Base-by-base conservation (phyloP, 1,140 invertebrate species). In the Ceratosolen solmsi region DNA sequence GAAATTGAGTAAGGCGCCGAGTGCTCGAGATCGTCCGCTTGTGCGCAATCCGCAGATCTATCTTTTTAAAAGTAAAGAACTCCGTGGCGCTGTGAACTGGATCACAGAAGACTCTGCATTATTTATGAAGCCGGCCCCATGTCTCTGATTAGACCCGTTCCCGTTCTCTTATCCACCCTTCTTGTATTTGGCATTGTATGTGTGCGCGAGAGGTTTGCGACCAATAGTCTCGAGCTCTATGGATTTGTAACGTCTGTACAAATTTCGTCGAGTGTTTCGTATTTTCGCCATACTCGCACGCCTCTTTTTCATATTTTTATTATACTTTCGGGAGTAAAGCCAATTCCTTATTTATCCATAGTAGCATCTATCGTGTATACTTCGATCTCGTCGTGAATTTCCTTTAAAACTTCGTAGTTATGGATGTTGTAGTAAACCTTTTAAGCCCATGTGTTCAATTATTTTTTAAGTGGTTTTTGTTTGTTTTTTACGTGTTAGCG, bases 111-210 rank as follows among this genome's bases (percentile, higher is more conserved):
- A 85, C 82, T 84, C 83, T 90, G 89, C 88, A 90, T 90, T 90
- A 90, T 90, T 90, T 90, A 89, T 90, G 89, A 90, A 89, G 86
- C n/a, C n/a, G n/a, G n/a, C 86, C 86, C 46, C 82, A 71, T 79
- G 70, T 56, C 80, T 49, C 84, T 88, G 88, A 89, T 87, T 86
- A 89, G 86, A 85, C 71, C 27, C 27, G 46, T 46, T 36, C 30
- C 30, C 13, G 41, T 15, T 78, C 63, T 49, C 41, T 38, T 17
- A 30, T 54, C 9, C 73, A 75, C 33, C 20, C 54, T 56, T 33
- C 33, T 75, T 75, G 33, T 75, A 58, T 33, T 36, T 38, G 33
- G 30, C 15, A 13, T 11, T 8, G 25, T 60, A 25, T 30, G 58
- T 30, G 25, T 30, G 27, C n/a, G 25, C 60, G 51, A 33, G 33